phyloP scores from a whole-genome alignment of 2,888 invertebrate genomes.

The Strigamia crassipes region DNA sequence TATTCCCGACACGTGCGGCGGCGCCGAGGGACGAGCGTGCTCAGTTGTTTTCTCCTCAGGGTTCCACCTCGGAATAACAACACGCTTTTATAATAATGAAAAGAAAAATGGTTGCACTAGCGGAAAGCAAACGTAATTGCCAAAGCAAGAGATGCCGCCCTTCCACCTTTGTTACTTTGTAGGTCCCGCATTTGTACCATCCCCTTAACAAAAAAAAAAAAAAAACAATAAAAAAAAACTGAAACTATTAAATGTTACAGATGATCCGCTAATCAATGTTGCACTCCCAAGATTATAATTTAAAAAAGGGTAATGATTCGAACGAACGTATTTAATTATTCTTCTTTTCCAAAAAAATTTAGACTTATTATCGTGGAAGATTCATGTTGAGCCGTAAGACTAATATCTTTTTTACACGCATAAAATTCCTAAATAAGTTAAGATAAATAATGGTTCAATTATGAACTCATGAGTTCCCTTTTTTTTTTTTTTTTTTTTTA shows the following conservation, averaged over 20 bases:
- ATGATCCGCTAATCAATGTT: background rate
- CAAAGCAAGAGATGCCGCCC: background rate
- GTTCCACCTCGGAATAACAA: constrained; percentile 28
- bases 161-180: constrained; percentile 23
- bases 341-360: background rate
- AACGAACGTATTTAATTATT: background rate
- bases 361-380: background rate
- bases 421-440: background rate
- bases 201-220: background rate
- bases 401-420: background rate
- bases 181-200: background rate
- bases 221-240: background rate
- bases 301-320: background rate
- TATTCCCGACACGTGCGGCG: constrained; percentile 32
- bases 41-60: constrained; percentile 33
- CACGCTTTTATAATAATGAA: constrained; percentile 38
- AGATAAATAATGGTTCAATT: constrained; percentile 31
- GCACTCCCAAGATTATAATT: background rate
- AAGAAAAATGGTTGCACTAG: constrained; percentile 14
- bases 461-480: background rate
- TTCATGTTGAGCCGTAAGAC: background rate
- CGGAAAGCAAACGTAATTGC: constrained; percentile 5
- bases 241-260: background rate
- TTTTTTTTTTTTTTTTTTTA: too few species aligned
- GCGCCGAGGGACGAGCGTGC: constrained; percentile 18